phyloP scores from a whole-genome alignment of 2,888 invertebrate species.

The Epinotia demarniana region DNA sequence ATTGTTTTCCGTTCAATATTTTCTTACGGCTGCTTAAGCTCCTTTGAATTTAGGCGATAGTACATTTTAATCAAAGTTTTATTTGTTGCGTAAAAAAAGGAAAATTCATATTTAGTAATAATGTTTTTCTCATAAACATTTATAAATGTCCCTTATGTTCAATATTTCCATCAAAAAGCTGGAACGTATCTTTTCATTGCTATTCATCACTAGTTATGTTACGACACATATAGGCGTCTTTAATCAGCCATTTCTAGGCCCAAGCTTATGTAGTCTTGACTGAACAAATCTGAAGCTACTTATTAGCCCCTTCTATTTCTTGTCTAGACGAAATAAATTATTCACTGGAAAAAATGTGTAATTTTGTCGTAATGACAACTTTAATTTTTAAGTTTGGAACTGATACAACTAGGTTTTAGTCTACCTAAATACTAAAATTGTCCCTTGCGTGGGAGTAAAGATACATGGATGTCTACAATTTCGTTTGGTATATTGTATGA shows the following conservation, averaged over 20 bases:
- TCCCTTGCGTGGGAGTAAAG: not conserved
- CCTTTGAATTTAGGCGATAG: not conserved
- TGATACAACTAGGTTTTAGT: not conserved
- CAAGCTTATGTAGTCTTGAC: not conserved
- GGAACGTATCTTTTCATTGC: not conserved
- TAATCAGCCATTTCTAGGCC: slow-evolving; percentile 1
- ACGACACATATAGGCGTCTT: not conserved
- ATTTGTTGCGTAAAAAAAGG: too few species aligned
- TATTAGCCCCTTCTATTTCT: not conserved
- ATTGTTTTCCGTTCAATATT: not conserved
- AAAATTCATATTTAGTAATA: too few species aligned
- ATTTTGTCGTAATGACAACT: not conserved
- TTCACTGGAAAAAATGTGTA: too few species aligned
- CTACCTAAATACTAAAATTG: not conserved
- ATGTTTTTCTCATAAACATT: too few species aligned
- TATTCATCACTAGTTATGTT: not conserved
- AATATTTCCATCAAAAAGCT: too few species aligned
- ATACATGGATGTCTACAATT: not conserved
- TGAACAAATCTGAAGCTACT: not conserved
- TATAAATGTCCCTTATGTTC: too few species aligned
- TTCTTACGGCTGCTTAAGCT: not conserved
- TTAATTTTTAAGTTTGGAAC: too few species aligned
- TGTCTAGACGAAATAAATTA: slow-evolving; percentile 19
- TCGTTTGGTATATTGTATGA: not conserved
- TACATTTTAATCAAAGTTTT: too few species aligned